Evolutionary conservation across 2,113 vertebrate genomes (phyloP).

Genomic region (Coryphaenoides rupestris): DNA sequence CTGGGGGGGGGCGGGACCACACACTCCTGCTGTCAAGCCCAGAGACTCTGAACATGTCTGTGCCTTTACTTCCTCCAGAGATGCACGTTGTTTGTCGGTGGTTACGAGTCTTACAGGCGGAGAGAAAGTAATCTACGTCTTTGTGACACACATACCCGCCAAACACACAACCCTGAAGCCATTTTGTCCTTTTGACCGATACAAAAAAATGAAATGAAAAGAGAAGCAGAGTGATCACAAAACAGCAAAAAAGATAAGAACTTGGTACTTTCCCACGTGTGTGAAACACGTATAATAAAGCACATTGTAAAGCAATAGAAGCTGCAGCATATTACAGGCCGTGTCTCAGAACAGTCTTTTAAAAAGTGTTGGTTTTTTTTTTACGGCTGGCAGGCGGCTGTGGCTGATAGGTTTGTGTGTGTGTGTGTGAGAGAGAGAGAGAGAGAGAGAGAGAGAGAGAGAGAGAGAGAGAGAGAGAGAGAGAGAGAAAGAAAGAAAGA

Average conservation of each 20-base stretch:
- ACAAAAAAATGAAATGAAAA: constrained; percentile 6
- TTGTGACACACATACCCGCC: constrained; percentile 5
- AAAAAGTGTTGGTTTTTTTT: no score
- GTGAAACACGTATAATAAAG: constrained; percentile 49
- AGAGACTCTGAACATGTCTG: constrained; percentile 36
- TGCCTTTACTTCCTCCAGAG: constrained; percentile 49
- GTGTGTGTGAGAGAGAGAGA: no score
- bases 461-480: no score
- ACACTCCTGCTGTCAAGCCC: background rate
- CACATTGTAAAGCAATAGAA: constrained; percentile 36
- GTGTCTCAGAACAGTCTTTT: constrained; percentile 54
- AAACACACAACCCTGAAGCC: constrained; percentile 9
- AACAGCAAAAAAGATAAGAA: constrained; percentile 2
- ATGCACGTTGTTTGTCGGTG: constrained; percentile 40
- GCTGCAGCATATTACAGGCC: constrained; percentile 61
- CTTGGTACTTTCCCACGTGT: constrained; percentile 54
- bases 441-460: no score
- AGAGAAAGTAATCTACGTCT: no score
- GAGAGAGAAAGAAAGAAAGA: no score
- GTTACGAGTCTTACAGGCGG: constrained; percentile 5
- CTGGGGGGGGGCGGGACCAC: no score
- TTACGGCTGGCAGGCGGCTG: constrained; percentile 36
- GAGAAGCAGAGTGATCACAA: background rate
- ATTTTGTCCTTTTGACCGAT: constrained; percentile 9
- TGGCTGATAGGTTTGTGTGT: constrained; percentile 50